A percentile compares a stretch with the other conserved stretches of the same genome.
phyloP scores from a whole-genome alignment of 1,140 invertebrate species.

The Drosophila arawakana region DNA sequence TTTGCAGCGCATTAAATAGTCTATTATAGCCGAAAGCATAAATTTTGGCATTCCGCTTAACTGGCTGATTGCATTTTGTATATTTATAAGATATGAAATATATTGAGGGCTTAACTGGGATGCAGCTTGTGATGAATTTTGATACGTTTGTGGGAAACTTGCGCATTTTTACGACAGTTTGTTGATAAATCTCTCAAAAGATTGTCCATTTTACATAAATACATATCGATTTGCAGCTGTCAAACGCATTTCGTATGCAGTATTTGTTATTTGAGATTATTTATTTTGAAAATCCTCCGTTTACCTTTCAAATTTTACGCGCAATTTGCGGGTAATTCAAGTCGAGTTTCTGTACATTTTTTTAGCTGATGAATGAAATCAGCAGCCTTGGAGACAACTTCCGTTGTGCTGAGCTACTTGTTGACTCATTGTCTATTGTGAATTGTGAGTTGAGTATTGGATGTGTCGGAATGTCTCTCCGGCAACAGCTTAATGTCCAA shows the following conservation, averaged over 20 bases:
- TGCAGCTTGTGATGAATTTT: conserved; percentile 52
- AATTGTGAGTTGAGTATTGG: conserved; percentile 31
- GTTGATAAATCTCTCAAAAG: conserved; percentile 16
- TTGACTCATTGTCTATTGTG: conserved; percentile 53
- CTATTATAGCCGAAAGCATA: neutral
- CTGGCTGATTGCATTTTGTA: conserved; percentile 35
- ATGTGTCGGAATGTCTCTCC: conserved; percentile 43
- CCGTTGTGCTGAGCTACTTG: conserved; percentile 64
- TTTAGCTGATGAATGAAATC: conserved; percentile 63
- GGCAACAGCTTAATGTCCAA: conserved; percentile 60
- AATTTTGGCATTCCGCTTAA: conserved; percentile 1
- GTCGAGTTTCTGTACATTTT: conserved; percentile 28
- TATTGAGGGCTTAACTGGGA: conserved; percentile 23
- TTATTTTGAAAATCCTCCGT: conserved; percentile 1
- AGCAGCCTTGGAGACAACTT: conserved; percentile 68
- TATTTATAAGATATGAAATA: conserved; percentile 37
- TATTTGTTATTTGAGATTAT: conserved; percentile 30
- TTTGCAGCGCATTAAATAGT: neutral
- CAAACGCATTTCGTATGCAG: conserved; percentile 58
- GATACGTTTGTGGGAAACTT: conserved; percentile 55
- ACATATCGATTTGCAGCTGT: conserved; percentile 39
- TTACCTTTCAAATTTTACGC: conserved; percentile 12
- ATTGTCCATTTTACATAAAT: conserved; percentile 15
- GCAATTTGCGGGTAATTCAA: conserved; percentile 70
- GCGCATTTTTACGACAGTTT: conserved; percentile 30